Evolutionary conservation across 1,140 invertebrate species (phyloP).

Genomic region (Drosophila yakuba): DNA sequence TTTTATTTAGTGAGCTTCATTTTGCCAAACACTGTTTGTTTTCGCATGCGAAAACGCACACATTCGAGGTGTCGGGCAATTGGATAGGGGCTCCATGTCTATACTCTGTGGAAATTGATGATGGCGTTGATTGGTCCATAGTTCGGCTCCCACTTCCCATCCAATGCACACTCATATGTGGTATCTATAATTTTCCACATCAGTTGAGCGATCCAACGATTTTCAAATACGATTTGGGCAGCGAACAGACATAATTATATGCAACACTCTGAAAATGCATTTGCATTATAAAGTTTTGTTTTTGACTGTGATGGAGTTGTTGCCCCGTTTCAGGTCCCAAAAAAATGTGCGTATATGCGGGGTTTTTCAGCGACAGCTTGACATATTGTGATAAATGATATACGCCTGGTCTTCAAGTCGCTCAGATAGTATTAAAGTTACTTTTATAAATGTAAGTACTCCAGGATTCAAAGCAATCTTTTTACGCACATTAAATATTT

Average conservation of each 20-base stretch:
- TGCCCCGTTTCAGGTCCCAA: neutral
- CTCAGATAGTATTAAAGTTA: neutral
- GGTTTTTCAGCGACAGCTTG: constrained; percentile 32
- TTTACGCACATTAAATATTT: constrained; percentile 18
- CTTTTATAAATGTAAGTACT: neutral
- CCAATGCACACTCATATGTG: neutral
- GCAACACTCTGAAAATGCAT: constrained; percentile 17
- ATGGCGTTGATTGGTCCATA: constrained; percentile 19
- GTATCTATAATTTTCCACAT: constrained; percentile 28
- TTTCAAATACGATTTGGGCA: constrained; percentile 34
- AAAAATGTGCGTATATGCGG: neutral
- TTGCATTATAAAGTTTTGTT: constrained; percentile 30
- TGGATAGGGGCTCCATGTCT: neutral
- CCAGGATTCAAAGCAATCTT: no score
- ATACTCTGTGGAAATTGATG: constrained; percentile 8
- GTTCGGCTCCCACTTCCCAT: neutral
- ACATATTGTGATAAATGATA: constrained; percentile 57
- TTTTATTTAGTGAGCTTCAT: constrained; percentile 2
- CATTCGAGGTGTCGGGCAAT: neutral
- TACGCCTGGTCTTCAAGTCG: neutral
- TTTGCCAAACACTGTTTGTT: constrained; percentile 10
- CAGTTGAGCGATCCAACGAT: constrained; percentile 23
- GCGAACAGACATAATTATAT: constrained; percentile 29
- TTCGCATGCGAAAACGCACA: constrained; percentile 6
- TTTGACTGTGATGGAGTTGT: constrained; percentile 2